Evolutionary conservation across 2,888 invertebrate genomes (phyloP).

Genomic region (Aleiodes leptofemur): DNA sequence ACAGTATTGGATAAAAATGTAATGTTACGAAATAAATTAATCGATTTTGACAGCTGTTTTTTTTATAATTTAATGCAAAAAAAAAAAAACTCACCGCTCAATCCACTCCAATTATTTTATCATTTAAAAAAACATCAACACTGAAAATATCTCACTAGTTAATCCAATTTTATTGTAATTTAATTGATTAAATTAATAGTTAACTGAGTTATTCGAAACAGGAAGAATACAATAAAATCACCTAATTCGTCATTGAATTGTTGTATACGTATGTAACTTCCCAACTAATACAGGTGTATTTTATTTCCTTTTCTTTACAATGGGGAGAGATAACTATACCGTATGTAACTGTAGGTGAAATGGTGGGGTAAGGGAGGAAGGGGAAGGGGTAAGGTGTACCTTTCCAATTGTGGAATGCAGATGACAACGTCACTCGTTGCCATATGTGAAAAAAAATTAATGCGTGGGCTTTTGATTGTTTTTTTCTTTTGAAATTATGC

Average conservation of each 20-base stretch:
- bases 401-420: constrained; percentile 47
- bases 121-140: constrained; percentile 18
- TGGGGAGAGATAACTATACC: neutral
- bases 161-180: neutral
- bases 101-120: constrained; percentile 4
- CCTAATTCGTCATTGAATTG: constrained; percentile 28
- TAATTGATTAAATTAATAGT: neutral
- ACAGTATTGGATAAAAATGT: neutral
- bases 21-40: constrained; percentile 1
- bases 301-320: constrained; percentile 24
- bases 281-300: constrained; percentile 32
- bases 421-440: constrained; percentile 32
- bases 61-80: constrained; percentile 28
- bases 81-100: constrained; percentile 37
- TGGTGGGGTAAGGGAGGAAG: neutral
- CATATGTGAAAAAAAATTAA: neutral
- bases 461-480: neutral
- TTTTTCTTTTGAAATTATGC: neutral
- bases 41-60: constrained; percentile 47
- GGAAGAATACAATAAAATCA: neutral
- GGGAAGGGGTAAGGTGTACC: constrained; percentile 29
- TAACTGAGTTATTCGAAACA: neutral
- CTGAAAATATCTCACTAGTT: neutral
- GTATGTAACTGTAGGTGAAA: constrained; percentile 13
- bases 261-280: constrained; percentile 25